These are phyloP conservation scores for Zhengitettix transpicula DNA, from an alignment of 2,888 invertebrate species.

Conservation along the genomic window DNA sequence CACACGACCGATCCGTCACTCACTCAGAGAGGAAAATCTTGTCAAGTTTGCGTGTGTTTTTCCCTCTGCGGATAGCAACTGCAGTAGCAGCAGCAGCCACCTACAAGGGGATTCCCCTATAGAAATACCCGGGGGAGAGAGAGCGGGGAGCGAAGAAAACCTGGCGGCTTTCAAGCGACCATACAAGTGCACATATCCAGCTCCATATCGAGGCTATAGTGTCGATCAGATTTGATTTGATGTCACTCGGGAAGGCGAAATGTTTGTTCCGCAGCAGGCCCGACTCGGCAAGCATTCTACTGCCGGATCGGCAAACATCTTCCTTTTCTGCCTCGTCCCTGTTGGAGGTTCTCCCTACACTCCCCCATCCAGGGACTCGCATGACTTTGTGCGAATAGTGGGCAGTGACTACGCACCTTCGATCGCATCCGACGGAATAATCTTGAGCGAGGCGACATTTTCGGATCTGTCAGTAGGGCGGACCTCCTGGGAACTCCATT, in stretches of 20 bases:
- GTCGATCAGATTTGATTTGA: not conserved
- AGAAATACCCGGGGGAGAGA: not conserved
- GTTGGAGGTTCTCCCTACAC: no score
- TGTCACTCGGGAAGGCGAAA: not conserved
- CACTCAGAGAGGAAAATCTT: constrained; percentile 12
- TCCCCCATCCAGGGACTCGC: no score
- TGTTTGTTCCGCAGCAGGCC: not conserved
- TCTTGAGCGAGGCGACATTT: no score
- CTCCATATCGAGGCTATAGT: not conserved
- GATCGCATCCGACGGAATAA: no score
- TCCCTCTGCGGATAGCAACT: constrained; percentile 1
- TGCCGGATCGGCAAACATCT: not conserved
- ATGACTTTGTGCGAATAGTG: no score
- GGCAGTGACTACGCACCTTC: no score
- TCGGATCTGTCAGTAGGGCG: not conserved
- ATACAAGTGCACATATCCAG: not conserved
- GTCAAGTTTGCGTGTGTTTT: constrained; percentile 2
- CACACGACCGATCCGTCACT: constrained; percentile 7
- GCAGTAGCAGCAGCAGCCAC: not conserved
- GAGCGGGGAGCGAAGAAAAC: not conserved
- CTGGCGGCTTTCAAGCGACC: not conserved
- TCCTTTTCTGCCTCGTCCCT: not conserved
- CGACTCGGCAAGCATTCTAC: not conserved
- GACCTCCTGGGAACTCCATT: not conserved
- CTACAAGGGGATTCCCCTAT: not conserved